Evolutionary conservation across 2,113 vertebrate genomes (phyloP), one percentile per base, ranked within the genome.

Genomic region (Gavialis gangeticus): DNA sequence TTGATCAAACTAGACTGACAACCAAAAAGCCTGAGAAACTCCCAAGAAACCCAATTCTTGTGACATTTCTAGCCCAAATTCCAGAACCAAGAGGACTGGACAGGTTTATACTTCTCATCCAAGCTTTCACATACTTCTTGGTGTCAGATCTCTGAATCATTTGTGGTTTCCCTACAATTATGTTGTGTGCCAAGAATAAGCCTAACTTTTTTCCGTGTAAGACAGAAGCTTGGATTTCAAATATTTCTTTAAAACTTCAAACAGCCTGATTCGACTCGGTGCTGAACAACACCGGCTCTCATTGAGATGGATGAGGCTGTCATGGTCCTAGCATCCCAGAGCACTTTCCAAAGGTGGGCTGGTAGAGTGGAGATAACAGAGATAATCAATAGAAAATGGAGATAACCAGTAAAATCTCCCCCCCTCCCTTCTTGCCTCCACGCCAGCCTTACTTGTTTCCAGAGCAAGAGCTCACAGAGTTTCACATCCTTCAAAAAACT

Each of bases 161-260:
- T 9, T 66, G 18, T 85, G 15, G 1, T 3, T 73, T 4, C 24
- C 1, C 18, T n/a, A 10, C 54, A 56, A 85, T 27, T 14, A 59
- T 2, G 67, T 76, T 8, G 28, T 0, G 0, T 27, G 12, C 2
- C 84, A 63, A 18, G 16, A 84, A 66, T 82, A 67, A 25, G 37
- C 2, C 66, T 4, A 46, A 1, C 62, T 13, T 4, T 16, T 9
- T 21, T 66, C 62, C 30, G 57, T 18, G 15, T 56, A 14, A 66
- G 67, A 89, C 62, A 4, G 5, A 75, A 46, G 14, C 8, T 79
- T 30, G 37, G 25, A 21, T 86, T 88, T 88, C 62, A 77, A 58
- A 55, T 88, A 63, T 84, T 13, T 2, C 2, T 1, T 0, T 21
- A 2, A 69, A 17, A 58, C 71, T 87, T 81, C 62, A 28, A 6